Evolutionary conservation across 2,797 vertebrate genomes (phyloP).

Genomic region (Nannoperca australis): DNA sequence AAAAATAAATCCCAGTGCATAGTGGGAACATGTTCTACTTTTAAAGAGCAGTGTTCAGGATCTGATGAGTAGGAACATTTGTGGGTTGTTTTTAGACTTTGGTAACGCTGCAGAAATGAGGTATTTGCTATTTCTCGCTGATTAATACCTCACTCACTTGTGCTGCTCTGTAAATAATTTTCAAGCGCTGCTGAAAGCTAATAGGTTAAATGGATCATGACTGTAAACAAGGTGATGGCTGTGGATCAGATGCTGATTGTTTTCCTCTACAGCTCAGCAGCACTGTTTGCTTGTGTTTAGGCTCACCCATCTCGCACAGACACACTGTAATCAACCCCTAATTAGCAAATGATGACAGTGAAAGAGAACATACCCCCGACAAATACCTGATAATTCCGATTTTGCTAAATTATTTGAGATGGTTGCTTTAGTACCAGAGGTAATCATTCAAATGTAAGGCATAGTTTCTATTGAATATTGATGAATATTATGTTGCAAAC

Average conservation of each 20-base stretch:
- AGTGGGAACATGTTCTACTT: conserved; percentile 65
- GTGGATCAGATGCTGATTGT: conserved; percentile 56
- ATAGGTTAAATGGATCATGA: conserved; percentile 72
- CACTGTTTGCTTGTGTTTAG: conserved; percentile 34
- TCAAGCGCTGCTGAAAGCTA: conserved; percentile 54
- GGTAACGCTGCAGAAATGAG: conserved; percentile 35
- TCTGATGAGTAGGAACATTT: conserved; percentile 65
- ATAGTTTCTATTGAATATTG: conserved; percentile 13
- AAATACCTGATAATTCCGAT: conserved; percentile 18
- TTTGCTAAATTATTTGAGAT: conserved; percentile 26
- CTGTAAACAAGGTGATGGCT: conserved; percentile 62
- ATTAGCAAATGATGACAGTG: conserved; percentile 41
- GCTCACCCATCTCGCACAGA: conserved; percentile 21
- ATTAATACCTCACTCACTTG: conserved; percentile 38
- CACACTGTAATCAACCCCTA: conserved; percentile 36
- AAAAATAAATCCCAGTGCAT: conserved; percentile 74
- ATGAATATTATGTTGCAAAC: background rate
- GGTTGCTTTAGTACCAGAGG: background rate
- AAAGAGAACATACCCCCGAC: background rate
- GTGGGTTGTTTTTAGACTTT: conserved; percentile 60
- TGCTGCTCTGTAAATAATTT: conserved; percentile 45
- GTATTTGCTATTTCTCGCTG: conserved; percentile 28
- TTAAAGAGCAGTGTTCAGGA: conserved; percentile 61
- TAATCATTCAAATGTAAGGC: background rate
- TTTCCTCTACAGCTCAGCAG: conserved; percentile 50